Evolutionary conservation across 2,888 invertebrate genomes (phyloP), one percentile per base, ranked within the genome.

Genomic region (Lomographa bimaculata): DNA sequence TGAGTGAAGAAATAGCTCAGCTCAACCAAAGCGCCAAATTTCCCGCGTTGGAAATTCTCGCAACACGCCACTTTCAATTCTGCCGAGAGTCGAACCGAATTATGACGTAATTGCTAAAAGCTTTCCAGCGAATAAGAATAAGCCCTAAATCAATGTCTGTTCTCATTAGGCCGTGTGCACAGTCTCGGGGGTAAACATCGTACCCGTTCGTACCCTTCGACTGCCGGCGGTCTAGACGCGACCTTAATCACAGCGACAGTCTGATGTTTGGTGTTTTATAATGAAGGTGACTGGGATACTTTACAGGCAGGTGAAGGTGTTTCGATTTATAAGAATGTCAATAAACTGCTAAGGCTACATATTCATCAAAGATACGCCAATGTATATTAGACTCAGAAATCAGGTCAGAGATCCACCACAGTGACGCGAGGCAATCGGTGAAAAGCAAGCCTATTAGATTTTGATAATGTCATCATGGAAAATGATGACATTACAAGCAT

Each of bases 81-180:
- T 37, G 33, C 25, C 35, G 47, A 54, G 59, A 54, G 46, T 52
- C 50, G 54, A 59, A 46, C 60, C 48, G 56, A 66, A 64, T 70
- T 69, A 70, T 69, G 69, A 70, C 67, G 62, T 64, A 68, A 68
- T 66, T 59, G 60, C 71, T 69, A 69, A 69, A 69, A 69, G 69
- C 69, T 70, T 70, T 68, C 52, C 46, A 52, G 45, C 54, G 44
- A 50, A 51, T 54, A 38, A 49, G 49, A 47, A 54, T 50, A 54
- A 43, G 50, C 57, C 56, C 63, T 72, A 71, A 72, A 74, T 73
- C 71, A 74, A 67, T 54, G 71, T 71, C 73, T 46, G 45, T 50
- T 60, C 64, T 71, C 67, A 71, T 73, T 73, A 73, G 64, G 63
- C 50, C 41, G 54, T 56, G 57, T 54, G 55, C 50, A 53, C 54